These are phyloP conservation scores for Aythya fuligula DNA, from an alignment of 2,797 vertebrate species.

Conservation along the genomic window DNA sequence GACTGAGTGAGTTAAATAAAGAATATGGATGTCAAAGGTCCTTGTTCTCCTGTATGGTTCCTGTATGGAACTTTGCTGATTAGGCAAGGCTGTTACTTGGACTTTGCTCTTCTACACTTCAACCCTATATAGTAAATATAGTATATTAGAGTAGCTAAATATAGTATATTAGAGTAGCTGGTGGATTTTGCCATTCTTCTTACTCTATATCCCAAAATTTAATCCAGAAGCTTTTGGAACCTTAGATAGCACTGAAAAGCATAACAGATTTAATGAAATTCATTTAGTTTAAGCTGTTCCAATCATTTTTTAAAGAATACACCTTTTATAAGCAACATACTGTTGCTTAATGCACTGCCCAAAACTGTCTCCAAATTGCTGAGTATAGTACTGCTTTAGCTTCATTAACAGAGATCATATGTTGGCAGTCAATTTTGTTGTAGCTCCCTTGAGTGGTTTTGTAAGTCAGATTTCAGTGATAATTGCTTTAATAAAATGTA, in stretches of 20 bases:
- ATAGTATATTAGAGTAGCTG: neutral
- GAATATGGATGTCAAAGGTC: neutral
- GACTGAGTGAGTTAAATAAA: neutral
- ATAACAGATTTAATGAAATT: neutral
- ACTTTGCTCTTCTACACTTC: neutral
- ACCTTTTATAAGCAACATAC: neutral
- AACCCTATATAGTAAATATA: neutral
- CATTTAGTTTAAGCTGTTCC: neutral
- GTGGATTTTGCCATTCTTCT: neutral
- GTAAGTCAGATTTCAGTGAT: constrained; percentile 44
- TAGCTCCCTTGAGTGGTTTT: constrained; percentile 19
- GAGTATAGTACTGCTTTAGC: neutral
- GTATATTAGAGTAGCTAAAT: too few relatives aligned
- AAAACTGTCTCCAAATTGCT: neutral
- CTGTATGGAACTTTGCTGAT: neutral
- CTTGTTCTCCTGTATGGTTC: neutral
- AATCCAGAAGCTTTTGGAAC: neutral
- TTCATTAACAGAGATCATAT: constrained; percentile 38
- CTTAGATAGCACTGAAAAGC: neutral
- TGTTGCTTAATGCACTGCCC: neutral
- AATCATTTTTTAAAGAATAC: neutral
- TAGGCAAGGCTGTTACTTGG: neutral
- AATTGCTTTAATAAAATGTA: constrained; percentile 45
- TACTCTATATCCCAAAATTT: neutral
- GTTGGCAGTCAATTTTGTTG: neutral